phyloP scores from a whole-genome alignment of 2,113 vertebrate species.

The Atherinomorus stipes region DNA sequence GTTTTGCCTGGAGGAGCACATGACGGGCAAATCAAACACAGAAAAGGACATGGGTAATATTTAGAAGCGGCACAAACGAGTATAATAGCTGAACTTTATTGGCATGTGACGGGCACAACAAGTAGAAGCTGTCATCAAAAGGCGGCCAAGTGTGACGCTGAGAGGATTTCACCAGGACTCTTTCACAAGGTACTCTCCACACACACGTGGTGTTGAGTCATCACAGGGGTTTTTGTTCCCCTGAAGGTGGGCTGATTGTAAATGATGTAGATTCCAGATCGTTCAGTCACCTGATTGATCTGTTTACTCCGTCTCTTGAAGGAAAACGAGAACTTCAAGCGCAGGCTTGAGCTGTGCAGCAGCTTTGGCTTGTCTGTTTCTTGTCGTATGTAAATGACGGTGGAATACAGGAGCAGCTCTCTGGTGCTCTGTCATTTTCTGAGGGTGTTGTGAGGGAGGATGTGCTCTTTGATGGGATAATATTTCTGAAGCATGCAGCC shows the following conservation, averaged over 20 bases:
- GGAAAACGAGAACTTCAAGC: conserved; percentile 3
- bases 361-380: neutral
- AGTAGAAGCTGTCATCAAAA: neutral
- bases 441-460: neutral
- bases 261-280: neutral
- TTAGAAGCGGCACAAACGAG: neutral
- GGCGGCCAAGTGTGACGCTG: neutral
- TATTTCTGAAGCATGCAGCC: neutral
- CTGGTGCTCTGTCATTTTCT: neutral
- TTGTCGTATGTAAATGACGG: neutral
- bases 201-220: no score
- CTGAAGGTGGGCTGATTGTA: no score
- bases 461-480: neutral
- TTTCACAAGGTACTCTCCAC: neutral
- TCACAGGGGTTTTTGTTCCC: neutral
- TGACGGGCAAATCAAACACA: neutral
- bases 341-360: neutral
- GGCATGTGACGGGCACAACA: neutral
- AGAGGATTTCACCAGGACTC: neutral
- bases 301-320: neutral
- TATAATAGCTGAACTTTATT: neutral
- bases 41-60: neutral
- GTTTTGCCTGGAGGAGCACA: neutral
- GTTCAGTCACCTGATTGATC: neutral
- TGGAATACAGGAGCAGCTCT: neutral